A percentile compares a stretch with the other conserved stretches of the same genome.
Evolutionary conservation across 2,888 invertebrate species (phyloP).

Genomic region (Parascotia fuliginaria): DNA sequence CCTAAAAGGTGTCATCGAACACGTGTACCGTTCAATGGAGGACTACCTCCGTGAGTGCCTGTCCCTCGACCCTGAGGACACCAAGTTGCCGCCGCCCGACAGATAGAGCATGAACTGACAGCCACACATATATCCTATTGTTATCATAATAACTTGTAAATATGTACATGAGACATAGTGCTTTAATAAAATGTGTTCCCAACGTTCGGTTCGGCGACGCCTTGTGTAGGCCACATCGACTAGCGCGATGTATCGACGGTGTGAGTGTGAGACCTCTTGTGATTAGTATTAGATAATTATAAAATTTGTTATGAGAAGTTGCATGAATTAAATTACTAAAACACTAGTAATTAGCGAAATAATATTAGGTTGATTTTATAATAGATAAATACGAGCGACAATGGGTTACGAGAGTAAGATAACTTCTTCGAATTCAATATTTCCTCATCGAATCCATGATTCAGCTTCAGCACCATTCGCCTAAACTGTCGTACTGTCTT

Average conservation of each 20-base stretch:
- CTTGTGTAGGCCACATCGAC: slow-evolving; percentile 41
- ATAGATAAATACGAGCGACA: slow-evolving; percentile 48
- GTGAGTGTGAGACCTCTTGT: slow-evolving; percentile 44
- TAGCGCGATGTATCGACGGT: slow-evolving; percentile 31
- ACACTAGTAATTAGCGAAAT: slow-evolving; percentile 50
- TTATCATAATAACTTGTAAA: slow-evolving; percentile 73
- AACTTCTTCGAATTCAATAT: slow-evolving; percentile 59
- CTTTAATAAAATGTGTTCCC: slow-evolving; percentile 82
- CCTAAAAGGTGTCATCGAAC: slow-evolving; percentile 93
- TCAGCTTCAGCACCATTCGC: slow-evolving; percentile 74
- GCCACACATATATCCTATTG: slow-evolving; percentile 48
- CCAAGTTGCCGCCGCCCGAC: slow-evolving; percentile 87
- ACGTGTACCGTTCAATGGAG: slow-evolving; percentile 97
- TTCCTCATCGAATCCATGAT: slow-evolving; percentile 69
- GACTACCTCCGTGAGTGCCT: slow-evolving; percentile 96
- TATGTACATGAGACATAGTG: slow-evolving; percentile 81
- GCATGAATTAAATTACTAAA: slow-evolving; percentile 54
- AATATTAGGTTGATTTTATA: slow-evolving; percentile 55
- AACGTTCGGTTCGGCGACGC: slow-evolving; percentile 59
- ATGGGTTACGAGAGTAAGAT: slow-evolving; percentile 48
- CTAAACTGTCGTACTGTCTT: slow-evolving; percentile 65
- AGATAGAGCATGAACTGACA: slow-evolving; percentile 65
- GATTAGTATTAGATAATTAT: slow-evolving; percentile 57
- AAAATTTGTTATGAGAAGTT: slow-evolving; percentile 57
- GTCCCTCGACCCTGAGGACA: slow-evolving; percentile 92